A percentile compares a stretch with the other conserved stretches of the same genome.
phyloP scores from a whole-genome alignment of 2,113 vertebrate species.

The Stigmatopora nigra region DNA sequence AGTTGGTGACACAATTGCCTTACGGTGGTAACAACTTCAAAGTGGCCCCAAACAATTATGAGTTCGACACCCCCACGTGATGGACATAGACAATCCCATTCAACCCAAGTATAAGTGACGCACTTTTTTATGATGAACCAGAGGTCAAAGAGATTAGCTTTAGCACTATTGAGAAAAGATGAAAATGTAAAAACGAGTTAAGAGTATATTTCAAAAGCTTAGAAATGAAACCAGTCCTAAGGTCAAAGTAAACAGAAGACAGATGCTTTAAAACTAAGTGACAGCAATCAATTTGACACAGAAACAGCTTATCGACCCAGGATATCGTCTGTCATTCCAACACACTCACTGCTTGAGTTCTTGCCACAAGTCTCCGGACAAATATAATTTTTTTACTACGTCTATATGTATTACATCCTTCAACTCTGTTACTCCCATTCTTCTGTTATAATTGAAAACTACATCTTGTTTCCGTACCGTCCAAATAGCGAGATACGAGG shows the following conservation, averaged over 20 bases:
- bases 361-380: neutral
- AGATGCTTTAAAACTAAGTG: conserved; percentile 19
- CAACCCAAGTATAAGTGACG: conserved; percentile 11
- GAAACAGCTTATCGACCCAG: conserved; percentile 31
- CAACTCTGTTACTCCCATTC: conserved; percentile 8
- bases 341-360: conserved; percentile 9
- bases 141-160: conserved; percentile 7
- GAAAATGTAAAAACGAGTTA: neutral
- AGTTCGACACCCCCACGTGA: neutral
- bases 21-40: too few relatives aligned
- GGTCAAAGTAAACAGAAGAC: conserved; percentile 10
- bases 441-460: conserved; percentile 32
- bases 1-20: too few relatives aligned
- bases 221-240: neutral
- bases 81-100: neutral
- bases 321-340: conserved; percentile 15
- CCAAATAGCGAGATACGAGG: conserved; percentile 44
- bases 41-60: too few relatives aligned
- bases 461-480: conserved; percentile 33
- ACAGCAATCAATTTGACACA: conserved; percentile 28
- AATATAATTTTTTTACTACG: conserved; percentile 10
- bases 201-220: conserved; percentile 1
- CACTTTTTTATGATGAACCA: neutral
- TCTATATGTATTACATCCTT: conserved; percentile 38
- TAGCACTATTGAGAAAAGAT: too few relatives aligned